A percentile compares a stretch with the other conserved stretches of the same genome.
These are phyloP conservation scores for Paradisaea rubra DNA, from an alignment of 2,113 vertebrate species.

Conservation along the genomic window DNA sequence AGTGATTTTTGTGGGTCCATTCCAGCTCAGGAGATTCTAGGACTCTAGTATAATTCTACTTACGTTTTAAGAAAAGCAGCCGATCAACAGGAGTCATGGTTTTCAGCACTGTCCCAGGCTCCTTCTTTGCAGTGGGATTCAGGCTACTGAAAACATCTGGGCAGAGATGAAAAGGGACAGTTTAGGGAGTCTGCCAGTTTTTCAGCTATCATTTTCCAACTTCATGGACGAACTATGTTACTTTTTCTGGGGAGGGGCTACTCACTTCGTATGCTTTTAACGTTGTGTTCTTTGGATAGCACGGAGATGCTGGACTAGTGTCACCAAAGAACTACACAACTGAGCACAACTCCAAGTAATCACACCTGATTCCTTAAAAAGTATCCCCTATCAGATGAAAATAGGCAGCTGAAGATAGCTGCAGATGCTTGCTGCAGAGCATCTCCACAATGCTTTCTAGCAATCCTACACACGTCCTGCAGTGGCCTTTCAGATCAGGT, in stretches of 20 bases:
- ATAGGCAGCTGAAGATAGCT: not conserved
- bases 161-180: not conserved
- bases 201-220: not conserved
- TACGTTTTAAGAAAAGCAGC: constrained; percentile 70
- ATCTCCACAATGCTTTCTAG: not conserved
- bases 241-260: not conserved
- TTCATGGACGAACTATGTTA: not conserved
- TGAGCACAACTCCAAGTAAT: not conserved
- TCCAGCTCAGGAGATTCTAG: not conserved
- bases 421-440: not conserved
- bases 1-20: not conserved
- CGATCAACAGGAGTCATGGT: constrained; percentile 35
- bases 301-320: not conserved
- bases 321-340: not conserved
- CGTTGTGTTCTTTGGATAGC: not conserved
- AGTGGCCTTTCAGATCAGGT: not conserved
- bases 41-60: not conserved
- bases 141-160: constrained; percentile 59
- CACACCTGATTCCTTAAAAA: not conserved
- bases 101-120: constrained; percentile 62
- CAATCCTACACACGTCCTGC: not conserved
- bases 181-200: not conserved
- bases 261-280: not conserved
- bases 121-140: constrained; percentile 4
- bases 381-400: not conserved